Evolutionary conservation across 2,888 invertebrate species (phyloP).

Genomic region (Galeruca laticollis): DNA sequence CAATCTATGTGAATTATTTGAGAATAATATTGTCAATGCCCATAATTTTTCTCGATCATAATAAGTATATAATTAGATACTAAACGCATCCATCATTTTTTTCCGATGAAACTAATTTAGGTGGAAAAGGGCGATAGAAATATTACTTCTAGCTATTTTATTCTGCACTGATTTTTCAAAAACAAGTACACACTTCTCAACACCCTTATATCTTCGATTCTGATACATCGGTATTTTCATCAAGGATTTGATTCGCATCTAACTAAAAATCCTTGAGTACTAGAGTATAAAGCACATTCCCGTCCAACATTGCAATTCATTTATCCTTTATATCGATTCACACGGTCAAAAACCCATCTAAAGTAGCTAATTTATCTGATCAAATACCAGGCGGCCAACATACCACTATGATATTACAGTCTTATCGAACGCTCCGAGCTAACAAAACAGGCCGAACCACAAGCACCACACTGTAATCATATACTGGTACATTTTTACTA

Average conservation of each 20-base stretch:
- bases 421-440: conserved; percentile 52
- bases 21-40: too few species aligned
- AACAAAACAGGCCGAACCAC: conserved; percentile 43
- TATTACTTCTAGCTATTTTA: not conserved
- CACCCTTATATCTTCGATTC: not conserved
- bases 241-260: conserved; percentile 46
- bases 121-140: too few species aligned
- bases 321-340: conserved; percentile 65
- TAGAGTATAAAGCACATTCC: conserved; percentile 51
- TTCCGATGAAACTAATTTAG: too few species aligned
- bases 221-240: not conserved
- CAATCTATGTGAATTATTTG: too few species aligned
- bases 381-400: conserved; percentile 59
- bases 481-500: conserved; percentile 58
- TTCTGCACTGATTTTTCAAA: not conserved
- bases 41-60: too few species aligned
- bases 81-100: too few species aligned
- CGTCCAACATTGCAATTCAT: conserved; percentile 49
- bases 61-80: too few species aligned
- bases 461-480: conserved; percentile 57
- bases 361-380: conserved; percentile 64
- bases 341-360: conserved; percentile 66
- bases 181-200: not conserved
- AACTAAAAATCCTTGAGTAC: conserved; percentile 49
- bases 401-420: conserved; percentile 61